Base-by-base conservation (phyloP, 2,888 invertebrate genomes). In the Blera fallax region DNA sequence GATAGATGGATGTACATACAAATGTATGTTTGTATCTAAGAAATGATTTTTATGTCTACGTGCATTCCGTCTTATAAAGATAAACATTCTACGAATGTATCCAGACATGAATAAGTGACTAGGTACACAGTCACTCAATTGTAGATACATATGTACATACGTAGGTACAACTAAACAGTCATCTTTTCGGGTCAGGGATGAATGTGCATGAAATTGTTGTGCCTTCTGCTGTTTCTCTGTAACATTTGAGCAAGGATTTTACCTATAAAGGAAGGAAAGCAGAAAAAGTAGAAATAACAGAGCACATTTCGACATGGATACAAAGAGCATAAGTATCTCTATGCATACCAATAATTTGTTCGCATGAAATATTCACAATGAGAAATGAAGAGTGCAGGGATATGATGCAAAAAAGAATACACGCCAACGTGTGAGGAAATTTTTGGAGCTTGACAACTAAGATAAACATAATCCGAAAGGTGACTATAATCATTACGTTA, bases 181-280 rank as follows among this genome's bases (percentile, higher is more conserved):
- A 50, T 29, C 27, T 80, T 80, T 74, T 37, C 65, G 74, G 80
- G 80, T 80, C 80, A 80, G 74, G 74, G 74, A 80, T 74, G 67
- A 80, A 73, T 80, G 73, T 64, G 56, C 65, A 74, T 11, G 40
- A 40, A 65, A 60, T 50, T 16, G 21, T 29, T 18, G 64, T 56
- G n/a, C n/a, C 21, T 18, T n/a, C 21, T 27, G 67, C 21, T 54
- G 29, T 64, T 52, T 58, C 24, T 70, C 7, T 70, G 69, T 69
- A 69, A 69, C 40, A 45, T 10, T 37, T 3, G 18, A 14, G 24
- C 10, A 34, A 60, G 60, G 16, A 7, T 16, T 29, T 14, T 29
- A 16, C 14, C 58, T 18, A 24, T 21, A 0, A 1, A 32, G 1
- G 50, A 32, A 32, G 1, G n/a, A n/a, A 14, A 1, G 10, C 14